Evolutionary conservation across 37 sponge, comb jelly and placozoan species (phyloP), one percentile per base, ranked within the genome.

Genomic region (Hexactinellida sp.): DNA sequence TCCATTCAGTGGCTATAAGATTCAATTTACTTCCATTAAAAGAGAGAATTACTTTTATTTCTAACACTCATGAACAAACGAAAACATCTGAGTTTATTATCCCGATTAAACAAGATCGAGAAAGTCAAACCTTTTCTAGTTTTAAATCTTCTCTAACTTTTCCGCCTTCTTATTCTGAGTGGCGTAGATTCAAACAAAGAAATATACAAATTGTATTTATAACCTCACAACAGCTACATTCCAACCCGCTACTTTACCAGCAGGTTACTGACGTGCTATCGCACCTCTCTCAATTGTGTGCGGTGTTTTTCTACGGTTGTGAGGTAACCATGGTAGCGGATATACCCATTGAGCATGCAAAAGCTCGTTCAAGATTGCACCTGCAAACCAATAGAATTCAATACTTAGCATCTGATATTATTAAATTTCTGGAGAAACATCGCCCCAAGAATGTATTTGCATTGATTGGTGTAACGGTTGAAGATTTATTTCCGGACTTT

Each of bases 401-500:
- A n/a, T 63, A 63, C 30, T n/a, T 63, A n/a, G 76, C 76, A 63
- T n/a, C 34, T 10, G 76, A 83, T 37, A 37, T 91, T 24, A 35
- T 88, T 0, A 85, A 54, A 7, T 84, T 54, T 63, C 83, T 94
- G 9, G 36, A 84, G 24, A 32, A 37, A 7, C 55, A 82, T 0
- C 37, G 84, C 63, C 86, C 84, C 0, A 83, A 41, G 30, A 84
- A 89, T 0, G 86, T 88, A 7, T 88, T 85, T 39, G 87, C 90
- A 76, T 51, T 88, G 0, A 34, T 92, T 37, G 94, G 90, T 0
- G 90, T 96, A 0, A 92, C 92, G 16, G 82, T 86, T 34, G 89
- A 86, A 5, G 96, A 96, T 54, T 87, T 96, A 0, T 96, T 93
- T 86, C 96, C 96, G 0, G 39, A 85, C n/a, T 89, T 88, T 0